Base-by-base conservation (phyloP, 2,797 vertebrate species). In the Lepidocolaptes lacrymiger region DNA sequence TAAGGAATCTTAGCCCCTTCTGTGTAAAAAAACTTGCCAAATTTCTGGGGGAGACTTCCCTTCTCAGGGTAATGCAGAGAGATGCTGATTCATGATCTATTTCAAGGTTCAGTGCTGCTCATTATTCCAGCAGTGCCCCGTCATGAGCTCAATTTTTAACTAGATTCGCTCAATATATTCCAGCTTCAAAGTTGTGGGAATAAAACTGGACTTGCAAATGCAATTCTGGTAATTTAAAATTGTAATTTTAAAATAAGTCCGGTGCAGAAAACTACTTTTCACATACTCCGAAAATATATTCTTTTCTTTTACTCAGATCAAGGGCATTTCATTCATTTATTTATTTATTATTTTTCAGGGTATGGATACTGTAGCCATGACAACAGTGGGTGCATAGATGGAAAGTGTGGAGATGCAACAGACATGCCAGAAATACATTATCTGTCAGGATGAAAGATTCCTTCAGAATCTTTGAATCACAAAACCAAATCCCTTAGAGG, bases 331-430 rank as follows among this genome's bases (percentile, higher is more conserved):
- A 24, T 51, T 68, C 41, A 22, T 92, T 95, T 83, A 48, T 62
- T 62, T 49, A 51, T 49, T 49, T 49, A 49, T 67, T 84, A 52
- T 62, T 73, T 92, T 84, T 81, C 48, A 62, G 62, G 36, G 9
- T 84, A 32, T 27, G 48, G 44, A 54, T 88, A 8, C 52, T 75
- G 95, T 95, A 90, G 37, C 80, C 80, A 93, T 95, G 93, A 78
- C 91, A 94, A 88, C 88, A 34, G 9, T 22, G 27, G 7, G 26
- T 84, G 62, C 43, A 51, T 61, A 54, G 44, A 89, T 58, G 34
- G 74, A 41, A 87, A 89, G 46, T 41, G 49, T 85, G 56, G 46
- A 44, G 37, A 69, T 92, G 49, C 8, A 85, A 41, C 22, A 82
- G 71, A 72, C 26, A 59, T 12, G 30, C 43, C 58, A 93, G 54